A percentile compares a stretch with the other conserved stretches of the same genome.
Conservation (phyloP, 2,888 invertebrate genomes). For the Parnassius smintheus region DNA sequence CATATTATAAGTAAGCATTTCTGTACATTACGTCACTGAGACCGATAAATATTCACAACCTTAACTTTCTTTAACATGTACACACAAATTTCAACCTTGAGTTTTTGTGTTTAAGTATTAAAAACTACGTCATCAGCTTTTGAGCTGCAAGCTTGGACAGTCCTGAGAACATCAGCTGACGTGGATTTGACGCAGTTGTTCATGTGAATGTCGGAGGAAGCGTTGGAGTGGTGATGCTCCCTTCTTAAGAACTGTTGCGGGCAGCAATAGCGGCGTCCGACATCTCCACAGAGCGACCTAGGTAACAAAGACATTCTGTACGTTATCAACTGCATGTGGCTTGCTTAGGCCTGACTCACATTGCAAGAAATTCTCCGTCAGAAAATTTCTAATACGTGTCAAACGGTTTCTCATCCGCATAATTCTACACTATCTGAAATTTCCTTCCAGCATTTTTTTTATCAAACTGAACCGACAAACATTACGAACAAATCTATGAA, state of each 20-base stretch:
- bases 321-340: no score
- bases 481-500: no score
- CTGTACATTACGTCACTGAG: not conserved
- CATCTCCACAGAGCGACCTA: conserved; percentile 66
- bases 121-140: conserved; percentile 60
- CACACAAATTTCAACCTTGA: not conserved
- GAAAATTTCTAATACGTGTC: no score
- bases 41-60: conserved; percentile 19
- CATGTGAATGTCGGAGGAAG: conserved; percentile 90
- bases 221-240: conserved; percentile 86
- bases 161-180: conserved; percentile 64
- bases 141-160: conserved; percentile 61
- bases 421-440: no score
- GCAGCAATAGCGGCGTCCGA: conserved; percentile 68
- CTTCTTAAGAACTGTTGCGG: conserved; percentile 63
- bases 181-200: conserved; percentile 79
- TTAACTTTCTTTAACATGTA: not conserved
- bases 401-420: no score
- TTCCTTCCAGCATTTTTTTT: no score
- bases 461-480: no score
- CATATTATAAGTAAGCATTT: no score
- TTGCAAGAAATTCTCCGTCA: no score
- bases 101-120: conserved; percentile 39
- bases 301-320: not conserved
- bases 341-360: no score